phyloP scores from a whole-genome alignment of 2,797 vertebrate species.

The Percopsis omiscomaycus region DNA sequence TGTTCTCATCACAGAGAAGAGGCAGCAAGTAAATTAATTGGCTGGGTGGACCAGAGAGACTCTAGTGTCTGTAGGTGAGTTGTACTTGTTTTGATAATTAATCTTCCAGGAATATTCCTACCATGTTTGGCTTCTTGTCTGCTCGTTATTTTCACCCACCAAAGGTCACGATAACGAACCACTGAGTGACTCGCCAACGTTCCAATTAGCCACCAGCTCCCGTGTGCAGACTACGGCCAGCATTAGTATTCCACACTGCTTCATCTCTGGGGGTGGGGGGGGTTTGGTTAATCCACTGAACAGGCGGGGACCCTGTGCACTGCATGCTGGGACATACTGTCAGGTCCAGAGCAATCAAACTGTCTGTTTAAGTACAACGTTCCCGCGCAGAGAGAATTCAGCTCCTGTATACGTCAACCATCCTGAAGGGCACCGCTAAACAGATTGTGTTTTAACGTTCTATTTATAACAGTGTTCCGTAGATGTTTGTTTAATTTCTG shows the following conservation, averaged over 20 bases:
- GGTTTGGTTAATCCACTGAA: slow-evolving; percentile 32
- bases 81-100: slow-evolving; percentile 54
- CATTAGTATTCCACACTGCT: slow-evolving; percentile 49
- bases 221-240: slow-evolving; percentile 47
- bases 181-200: slow-evolving; percentile 55
- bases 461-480: no score
- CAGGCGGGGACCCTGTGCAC: slow-evolving; percentile 33
- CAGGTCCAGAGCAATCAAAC: slow-evolving; percentile 68
- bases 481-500: no score
- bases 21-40: slow-evolving; percentile 59
- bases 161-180: slow-evolving; percentile 60
- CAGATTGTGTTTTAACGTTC: no score
- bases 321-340: slow-evolving; percentile 39
- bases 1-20: slow-evolving; percentile 30
- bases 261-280: slow-evolving; percentile 39
- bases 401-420: slow-evolving; percentile 33
- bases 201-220: slow-evolving; percentile 43
- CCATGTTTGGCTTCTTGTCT: slow-evolving; percentile 37
- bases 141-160: slow-evolving; percentile 50
- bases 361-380: slow-evolving; percentile 67
- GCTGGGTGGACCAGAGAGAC: slow-evolving; percentile 27
- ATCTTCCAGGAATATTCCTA: slow-evolving; percentile 51
- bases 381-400: slow-evolving; percentile 49
- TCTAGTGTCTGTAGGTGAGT: slow-evolving; percentile 38
- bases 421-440: slow-evolving; percentile 47